Evolutionary conservation across 2,113 vertebrate species (phyloP), one percentile per base, ranked within the genome.

Genomic region (Mobula birostris): DNA sequence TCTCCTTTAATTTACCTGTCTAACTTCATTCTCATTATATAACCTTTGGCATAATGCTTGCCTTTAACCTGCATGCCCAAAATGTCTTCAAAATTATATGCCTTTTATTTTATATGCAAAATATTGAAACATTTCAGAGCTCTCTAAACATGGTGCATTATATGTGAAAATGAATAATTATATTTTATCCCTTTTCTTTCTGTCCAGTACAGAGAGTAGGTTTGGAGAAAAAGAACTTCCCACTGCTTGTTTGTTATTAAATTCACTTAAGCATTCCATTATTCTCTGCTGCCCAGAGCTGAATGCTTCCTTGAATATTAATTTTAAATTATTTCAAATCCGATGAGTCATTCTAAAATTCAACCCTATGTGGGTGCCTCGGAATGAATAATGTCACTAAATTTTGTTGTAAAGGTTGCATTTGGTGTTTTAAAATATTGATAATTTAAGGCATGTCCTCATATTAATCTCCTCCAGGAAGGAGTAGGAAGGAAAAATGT

Each of bases 271-370:
- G 27, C 48, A 14, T 29, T 87, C 56, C 24, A 61, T 87, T 87
- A 58, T 58, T 85, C 40, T 24, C 9, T 66, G 58, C 58, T 88
- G 61, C 29, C 61, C 1, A 17, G 29, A 66, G n/a, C 58, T 32
- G 85, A 6, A 32, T 63, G n/a, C 85, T 6, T 29, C 7, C 29
- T 17, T 15, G 29, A 32, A 66, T 66, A 8, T 32, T 66, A 32
- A 88, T 15, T 88, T 88, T 7, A 63, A 63, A 88, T 63, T n/a
- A 74, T 93, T 72, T 93, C 24, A 15, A 93, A 93, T 48, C 91
- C 5, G 70, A 74, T 76, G 70, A 93, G 36, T 93, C 68, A 93
- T 74, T 76, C 70, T 40, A 29, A 93, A 93, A 29, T 17, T n/a
- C 24, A 68, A 19, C 12, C 19, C 36, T 76, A 11, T 74, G 36